Evolutionary conservation across 2,888 invertebrate species (phyloP).

Genomic region (Drosophila pegasa): DNA sequence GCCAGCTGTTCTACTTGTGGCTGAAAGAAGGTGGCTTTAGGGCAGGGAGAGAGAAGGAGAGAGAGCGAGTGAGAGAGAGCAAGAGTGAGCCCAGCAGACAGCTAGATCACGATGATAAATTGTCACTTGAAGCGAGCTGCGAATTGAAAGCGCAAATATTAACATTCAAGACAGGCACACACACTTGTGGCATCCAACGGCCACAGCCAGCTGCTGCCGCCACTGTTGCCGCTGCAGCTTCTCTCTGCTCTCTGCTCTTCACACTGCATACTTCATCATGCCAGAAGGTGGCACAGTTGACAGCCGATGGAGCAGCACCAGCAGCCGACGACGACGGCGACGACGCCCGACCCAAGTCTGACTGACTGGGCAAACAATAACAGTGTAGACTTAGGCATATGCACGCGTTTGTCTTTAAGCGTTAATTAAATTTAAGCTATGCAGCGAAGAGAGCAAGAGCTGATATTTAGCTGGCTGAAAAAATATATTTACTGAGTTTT

Average conservation of each 20-base stretch:
- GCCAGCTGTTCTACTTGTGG: conserved; percentile 24
- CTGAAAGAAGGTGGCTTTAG: conserved; percentile 37
- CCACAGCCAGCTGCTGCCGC: conserved; percentile 1
- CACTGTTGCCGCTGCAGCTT: conserved; percentile 2
- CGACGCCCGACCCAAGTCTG: conserved; percentile 10
- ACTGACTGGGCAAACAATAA: conserved; percentile 34
- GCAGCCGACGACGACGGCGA: not conserved
- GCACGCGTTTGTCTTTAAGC: conserved; percentile 13
- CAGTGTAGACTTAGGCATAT: conserved; percentile 25
- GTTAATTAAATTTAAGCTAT: conserved; percentile 54
- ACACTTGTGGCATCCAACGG: conserved; percentile 65
- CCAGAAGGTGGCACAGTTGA: conserved; percentile 15
- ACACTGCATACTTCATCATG: conserved; percentile 28
- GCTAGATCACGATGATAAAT: conserved; percentile 52
- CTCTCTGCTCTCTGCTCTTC: not conserved
- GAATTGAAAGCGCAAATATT: conserved; percentile 75
- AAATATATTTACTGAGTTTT: not conserved
- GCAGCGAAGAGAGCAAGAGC: conserved; percentile 11
- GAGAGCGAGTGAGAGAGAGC: not conserved
- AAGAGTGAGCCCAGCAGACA: conserved; percentile 7
- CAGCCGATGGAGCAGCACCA: conserved; percentile 6
- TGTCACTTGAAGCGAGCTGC: conserved; percentile 52
- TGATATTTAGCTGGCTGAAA: conserved; percentile 17
- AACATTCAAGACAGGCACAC: conserved; percentile 67
- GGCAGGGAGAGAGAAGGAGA: not conserved